These are phyloP conservation scores for Drosophila robusta DNA, from an alignment of 2,888 invertebrate species.

Conservation along the genomic window DNA sequence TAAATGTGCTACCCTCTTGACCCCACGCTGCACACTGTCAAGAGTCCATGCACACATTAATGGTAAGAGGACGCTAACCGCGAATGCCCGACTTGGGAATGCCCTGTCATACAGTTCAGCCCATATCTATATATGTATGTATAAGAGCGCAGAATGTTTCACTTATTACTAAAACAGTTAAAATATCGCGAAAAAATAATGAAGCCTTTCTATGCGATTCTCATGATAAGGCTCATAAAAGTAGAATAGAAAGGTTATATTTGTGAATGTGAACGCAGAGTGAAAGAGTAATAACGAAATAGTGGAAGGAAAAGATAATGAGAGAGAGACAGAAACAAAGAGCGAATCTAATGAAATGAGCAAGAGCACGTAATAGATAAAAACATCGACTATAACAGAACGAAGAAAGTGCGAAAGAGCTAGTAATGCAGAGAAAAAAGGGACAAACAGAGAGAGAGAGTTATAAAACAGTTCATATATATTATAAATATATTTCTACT, in stretches of 20 bases:
- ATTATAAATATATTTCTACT: no score
- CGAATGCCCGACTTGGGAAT: not conserved
- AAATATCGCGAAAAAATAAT: no score
- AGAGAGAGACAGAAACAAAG: no score
- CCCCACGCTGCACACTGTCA: conserved; percentile 24
- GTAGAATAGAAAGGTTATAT: no score
- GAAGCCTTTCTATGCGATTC: not conserved
- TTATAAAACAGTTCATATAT: no score
- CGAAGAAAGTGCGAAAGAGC: no score
- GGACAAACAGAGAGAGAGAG: no score
- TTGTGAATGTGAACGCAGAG: not conserved
- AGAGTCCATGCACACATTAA: not conserved
- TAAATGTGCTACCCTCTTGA: conserved; percentile 38
- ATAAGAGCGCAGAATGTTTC: no score
- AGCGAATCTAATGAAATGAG: not conserved
- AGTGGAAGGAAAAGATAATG: not conserved
- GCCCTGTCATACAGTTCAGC: not conserved
- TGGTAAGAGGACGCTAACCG: no score
- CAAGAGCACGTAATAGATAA: not conserved
- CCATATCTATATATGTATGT: not conserved
- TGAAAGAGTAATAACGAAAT: not conserved
- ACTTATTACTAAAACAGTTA: no score
- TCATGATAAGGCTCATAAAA: not conserved
- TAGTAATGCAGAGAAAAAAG: no score
- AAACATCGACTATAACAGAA: no score